These are phyloP conservation scores for Rhombomys opimus DNA, from an alignment of 2,113 vertebrate genomes.

Conservation along the genomic window DNA sequence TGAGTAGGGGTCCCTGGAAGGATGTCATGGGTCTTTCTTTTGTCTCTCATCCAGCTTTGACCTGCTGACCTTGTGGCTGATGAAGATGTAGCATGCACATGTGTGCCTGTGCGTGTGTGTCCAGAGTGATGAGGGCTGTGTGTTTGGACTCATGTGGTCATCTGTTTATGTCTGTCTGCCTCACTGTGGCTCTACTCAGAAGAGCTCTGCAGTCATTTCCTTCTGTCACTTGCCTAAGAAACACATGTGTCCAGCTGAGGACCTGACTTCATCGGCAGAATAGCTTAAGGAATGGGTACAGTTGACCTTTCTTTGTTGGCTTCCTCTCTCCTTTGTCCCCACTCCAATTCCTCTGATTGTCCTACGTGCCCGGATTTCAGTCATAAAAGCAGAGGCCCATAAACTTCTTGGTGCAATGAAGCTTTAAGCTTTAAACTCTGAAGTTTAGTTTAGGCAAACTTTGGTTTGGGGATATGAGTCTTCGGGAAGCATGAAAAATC, in stretches of 20 bases:
- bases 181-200: neutral
- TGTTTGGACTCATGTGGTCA: constrained; percentile 54
- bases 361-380: neutral
- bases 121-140: neutral
- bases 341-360: neutral
- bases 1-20: neutral
- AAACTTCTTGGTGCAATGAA: neutral
- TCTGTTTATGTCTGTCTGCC: constrained; percentile 67
- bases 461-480: fast-evolving
- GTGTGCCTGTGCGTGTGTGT: neutral
- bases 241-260: neutral
- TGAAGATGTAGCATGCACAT: neutral
- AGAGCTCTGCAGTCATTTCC: constrained; percentile 43
- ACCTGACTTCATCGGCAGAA: neutral
- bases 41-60: neutral
- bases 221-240: neutral
- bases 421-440: constrained; percentile 70
- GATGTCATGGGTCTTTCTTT: neutral
- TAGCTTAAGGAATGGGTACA: neutral
- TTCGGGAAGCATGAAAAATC: neutral
- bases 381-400: neutral
- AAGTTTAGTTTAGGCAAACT: neutral
- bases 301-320: neutral
- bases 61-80: neutral
- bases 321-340: neutral